These are phyloP conservation scores for Hemicentrotus pulcherrimus DNA, from an alignment of 35 echinoderm and acorn worm genomes.

Conservation along the genomic window DNA sequence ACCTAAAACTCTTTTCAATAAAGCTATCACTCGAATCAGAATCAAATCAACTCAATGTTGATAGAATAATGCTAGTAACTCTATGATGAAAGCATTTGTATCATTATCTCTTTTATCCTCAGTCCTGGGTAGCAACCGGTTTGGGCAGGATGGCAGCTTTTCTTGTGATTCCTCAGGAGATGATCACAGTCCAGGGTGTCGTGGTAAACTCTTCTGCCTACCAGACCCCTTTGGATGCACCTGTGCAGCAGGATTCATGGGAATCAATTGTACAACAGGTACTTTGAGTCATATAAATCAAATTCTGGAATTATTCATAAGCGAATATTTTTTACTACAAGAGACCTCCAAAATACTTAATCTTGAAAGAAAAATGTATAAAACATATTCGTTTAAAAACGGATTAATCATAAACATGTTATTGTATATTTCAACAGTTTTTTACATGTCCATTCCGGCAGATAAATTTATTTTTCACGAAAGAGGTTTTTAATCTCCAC, in stretches of 20 bases:
- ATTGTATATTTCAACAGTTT: too few relatives aligned
- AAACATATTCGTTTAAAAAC: not conserved
- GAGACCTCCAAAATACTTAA: not conserved
- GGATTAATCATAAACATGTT: not conserved
- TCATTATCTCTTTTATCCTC: not conserved
- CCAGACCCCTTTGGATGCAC: constrained; percentile 91
- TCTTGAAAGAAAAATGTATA: not conserved
- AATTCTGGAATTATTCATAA: too few relatives aligned
- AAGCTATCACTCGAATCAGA: too few relatives aligned
- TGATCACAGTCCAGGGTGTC: constrained; percentile 50
- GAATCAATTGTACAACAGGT: constrained; percentile 56
- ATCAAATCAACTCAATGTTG: too few relatives aligned
- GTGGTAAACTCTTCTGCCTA: constrained; percentile 68
- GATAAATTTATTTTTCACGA: too few relatives aligned
- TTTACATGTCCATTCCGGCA: too few relatives aligned
- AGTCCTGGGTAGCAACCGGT: constrained; percentile 57
- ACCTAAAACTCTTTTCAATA: too few relatives aligned
- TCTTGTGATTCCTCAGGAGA: constrained; percentile 32
- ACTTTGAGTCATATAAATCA: not conserved
- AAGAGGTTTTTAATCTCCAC: too few relatives aligned
- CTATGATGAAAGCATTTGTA: not conserved
- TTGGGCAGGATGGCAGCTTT: constrained; percentile 50
- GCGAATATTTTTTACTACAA: too few relatives aligned
- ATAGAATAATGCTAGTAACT: too few relatives aligned
- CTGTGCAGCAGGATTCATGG: constrained; percentile 68